Conservation (phyloP, 2,888 invertebrate species). For the Epirrita christyi region DNA sequence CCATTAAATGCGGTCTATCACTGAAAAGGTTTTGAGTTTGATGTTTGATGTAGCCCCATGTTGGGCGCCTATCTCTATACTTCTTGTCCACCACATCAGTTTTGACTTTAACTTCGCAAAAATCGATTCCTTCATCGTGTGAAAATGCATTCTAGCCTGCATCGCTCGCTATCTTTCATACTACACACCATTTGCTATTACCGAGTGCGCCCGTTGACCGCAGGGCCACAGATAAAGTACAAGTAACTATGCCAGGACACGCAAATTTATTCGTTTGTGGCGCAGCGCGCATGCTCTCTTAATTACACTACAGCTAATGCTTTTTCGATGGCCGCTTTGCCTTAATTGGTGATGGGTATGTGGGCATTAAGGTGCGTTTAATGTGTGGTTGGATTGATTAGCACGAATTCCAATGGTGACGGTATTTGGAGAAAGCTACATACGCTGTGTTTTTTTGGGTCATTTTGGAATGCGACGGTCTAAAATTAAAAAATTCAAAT, state of each 20-base stretch:
- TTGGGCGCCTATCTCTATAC: constrained; percentile 5
- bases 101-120: too few relatives aligned
- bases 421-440: constrained; percentile 8
- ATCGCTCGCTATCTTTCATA: constrained; percentile 18
- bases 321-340: constrained; percentile 64
- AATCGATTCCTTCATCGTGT: not conserved
- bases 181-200: constrained; percentile 14
- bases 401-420: constrained; percentile 23
- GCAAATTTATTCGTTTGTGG: constrained; percentile 65
- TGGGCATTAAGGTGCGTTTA: constrained; percentile 32
- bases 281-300: constrained; percentile 63
- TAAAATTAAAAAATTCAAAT: too few relatives aligned
- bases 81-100: too few relatives aligned
- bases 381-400: constrained; percentile 35
- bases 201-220: constrained; percentile 26
- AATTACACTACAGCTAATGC: constrained; percentile 73
- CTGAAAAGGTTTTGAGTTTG: too few relatives aligned
- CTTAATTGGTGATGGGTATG: constrained; percentile 40
- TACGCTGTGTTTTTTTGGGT: too few relatives aligned
- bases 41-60: constrained; percentile 28
- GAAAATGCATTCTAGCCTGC: not conserved
- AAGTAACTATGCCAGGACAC: constrained; percentile 44
- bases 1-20: too few relatives aligned
- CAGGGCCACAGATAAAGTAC: constrained; percentile 15
- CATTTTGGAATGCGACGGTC: too few relatives aligned